Evolutionary conservation across 2,888 invertebrate genomes (phyloP), one percentile per base, ranked within the genome.

Genomic region (Melanostoma scalare): DNA sequence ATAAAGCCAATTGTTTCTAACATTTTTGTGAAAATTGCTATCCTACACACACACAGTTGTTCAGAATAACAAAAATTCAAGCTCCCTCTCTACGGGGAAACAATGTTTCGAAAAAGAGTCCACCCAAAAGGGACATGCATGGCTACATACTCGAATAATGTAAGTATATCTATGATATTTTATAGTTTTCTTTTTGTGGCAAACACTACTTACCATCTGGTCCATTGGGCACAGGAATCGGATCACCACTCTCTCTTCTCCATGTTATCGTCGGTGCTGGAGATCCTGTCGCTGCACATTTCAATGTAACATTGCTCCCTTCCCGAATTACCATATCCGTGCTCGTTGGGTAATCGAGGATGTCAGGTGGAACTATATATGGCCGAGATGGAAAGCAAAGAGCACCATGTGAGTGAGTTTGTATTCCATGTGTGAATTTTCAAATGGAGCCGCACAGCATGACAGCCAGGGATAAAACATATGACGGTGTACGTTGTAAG

Each of bases 251-350:
- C 90, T 97, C 97, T 86, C 97, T 93, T 86, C 96, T 93, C 98
- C 98, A 98, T 85, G 94, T 95, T 90, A 97, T 96, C 87, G 94
- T 95, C 4, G 98, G 98, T 86, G 94, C 93, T 2, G 98, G 98
- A n/a, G 96, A 96, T 65, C 98, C 96, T 10, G 95, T 96, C 30
- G 97, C 97, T 40, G 96, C 96, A 90, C 98, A 98, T 85, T 94
- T 94, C 75, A 98, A 92, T 88, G 96, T 96, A 80, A 97, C 95
- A 86, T 96, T 95, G 65, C 95, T 95, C 10, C 97, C 97, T 92
- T 98, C 98, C 48, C 95, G 93, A 56, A 96, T 96, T 40, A 96
- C 96, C 94, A 96, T 96, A 90, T 96, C 96, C 3, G 96, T 94
- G 89, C 96, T 96, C 48, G 96, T 96, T 65, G 95, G 94, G 87